Evolutionary conservation across 2,113 vertebrate species (phyloP).

Genomic region (Corvus moneduloides): DNA sequence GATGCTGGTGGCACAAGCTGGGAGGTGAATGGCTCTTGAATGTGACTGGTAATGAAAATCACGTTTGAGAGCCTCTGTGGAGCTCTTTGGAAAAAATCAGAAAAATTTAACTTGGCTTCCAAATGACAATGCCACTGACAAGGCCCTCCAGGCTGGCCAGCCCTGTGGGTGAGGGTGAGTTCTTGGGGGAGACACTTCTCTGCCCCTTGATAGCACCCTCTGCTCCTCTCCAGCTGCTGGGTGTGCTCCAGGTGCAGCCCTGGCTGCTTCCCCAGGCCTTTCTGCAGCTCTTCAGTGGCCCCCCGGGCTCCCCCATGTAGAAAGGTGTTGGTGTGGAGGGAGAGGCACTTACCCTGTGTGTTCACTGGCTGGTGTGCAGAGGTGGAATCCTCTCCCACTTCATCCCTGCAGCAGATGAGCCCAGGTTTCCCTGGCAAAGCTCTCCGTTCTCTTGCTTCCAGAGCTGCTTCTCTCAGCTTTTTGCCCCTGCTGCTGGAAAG

Average conservation of each 20-base stretch:
- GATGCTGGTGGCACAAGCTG: not conserved
- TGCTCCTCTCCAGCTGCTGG: not conserved
- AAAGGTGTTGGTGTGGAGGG: not conserved
- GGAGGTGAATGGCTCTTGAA: not conserved
- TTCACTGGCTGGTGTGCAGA: not conserved
- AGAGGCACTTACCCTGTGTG: not conserved
- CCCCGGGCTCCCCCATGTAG: accelerated
- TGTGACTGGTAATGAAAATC: not conserved
- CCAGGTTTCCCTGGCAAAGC: not conserved
- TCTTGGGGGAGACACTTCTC: not conserved
- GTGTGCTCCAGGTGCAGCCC: not conserved
- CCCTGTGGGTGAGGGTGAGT: accelerated
- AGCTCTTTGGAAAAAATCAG: not conserved
- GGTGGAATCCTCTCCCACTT: not conserved
- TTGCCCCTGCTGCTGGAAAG: not conserved
- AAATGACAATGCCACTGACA: not conserved
- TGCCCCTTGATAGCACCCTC: not conserved
- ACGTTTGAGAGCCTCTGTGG: not conserved
- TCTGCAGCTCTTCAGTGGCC: not conserved
- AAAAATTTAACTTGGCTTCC: not conserved
- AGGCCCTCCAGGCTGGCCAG: not conserved
- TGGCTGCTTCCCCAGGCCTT: not conserved
- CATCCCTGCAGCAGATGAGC: not conserved
- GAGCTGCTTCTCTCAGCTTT: not conserved
- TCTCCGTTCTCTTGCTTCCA: not conserved